Evolutionary conservation across 2,888 invertebrate species (phyloP).

Genomic region (Charanyca ferruginea): DNA sequence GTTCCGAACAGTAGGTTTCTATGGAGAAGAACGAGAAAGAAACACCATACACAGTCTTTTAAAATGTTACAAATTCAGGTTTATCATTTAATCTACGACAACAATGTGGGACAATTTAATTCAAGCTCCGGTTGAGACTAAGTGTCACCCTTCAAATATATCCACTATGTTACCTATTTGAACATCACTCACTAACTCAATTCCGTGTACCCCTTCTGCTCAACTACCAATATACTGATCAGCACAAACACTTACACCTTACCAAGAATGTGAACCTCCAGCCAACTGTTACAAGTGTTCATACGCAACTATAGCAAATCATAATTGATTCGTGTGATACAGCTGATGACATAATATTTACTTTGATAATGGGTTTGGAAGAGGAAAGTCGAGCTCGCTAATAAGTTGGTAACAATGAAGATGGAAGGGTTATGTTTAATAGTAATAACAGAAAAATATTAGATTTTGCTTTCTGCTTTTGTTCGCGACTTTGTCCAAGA

Average conservation of each 20-base stretch:
- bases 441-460: no score
- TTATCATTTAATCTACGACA: no score
- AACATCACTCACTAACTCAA: not conserved
- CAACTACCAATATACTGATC: conserved; percentile 19
- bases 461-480: no score
- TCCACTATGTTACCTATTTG: not conserved
- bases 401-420: conserved; percentile 11
- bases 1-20: no score
- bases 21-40: no score
- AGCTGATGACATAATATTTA: conserved; percentile 49
- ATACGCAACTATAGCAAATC: conserved; percentile 28
- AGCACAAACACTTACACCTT: conserved; percentile 30
- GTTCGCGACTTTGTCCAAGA: no score
- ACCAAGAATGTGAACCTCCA: conserved; percentile 5
- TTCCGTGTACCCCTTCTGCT: conserved; percentile 15
- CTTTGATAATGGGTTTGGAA: conserved; percentile 40
- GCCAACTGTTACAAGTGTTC: conserved; percentile 14
- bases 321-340: conserved; percentile 52
- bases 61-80: no score
- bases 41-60: no score
- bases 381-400: conserved; percentile 7
- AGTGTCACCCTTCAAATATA: not conserved
- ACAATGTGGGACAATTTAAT: no score
- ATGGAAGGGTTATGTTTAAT: conserved; percentile 22
- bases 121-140: not conserved